Conservation (phyloP, 1,140 invertebrate genomes). For the Agrypnia vestita region DNA sequence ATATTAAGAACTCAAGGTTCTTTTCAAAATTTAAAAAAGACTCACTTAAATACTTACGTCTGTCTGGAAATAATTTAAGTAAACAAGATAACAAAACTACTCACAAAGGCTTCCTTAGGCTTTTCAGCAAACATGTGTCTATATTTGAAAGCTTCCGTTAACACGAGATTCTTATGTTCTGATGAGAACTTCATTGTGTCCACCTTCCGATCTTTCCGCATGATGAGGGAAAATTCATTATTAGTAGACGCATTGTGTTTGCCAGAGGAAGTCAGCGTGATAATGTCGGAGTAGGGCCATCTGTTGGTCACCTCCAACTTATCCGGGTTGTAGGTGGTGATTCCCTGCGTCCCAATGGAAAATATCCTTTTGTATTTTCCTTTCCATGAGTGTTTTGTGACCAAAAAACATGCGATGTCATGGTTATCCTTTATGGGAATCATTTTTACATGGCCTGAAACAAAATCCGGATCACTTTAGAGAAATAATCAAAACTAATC, state of each 20-base stretch:
- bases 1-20: too few relatives aligned
- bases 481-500: neutral
- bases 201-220: constrained; percentile 92
- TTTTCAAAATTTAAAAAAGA: too few relatives aligned
- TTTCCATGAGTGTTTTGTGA: constrained; percentile 97
- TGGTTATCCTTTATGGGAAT: constrained; percentile 90
- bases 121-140: constrained; percentile 86
- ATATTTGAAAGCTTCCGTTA: constrained; percentile 92
- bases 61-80: too few relatives aligned
- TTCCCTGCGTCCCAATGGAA: constrained; percentile 94
- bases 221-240: constrained; percentile 88
- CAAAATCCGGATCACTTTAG: constrained; percentile 17
- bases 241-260: constrained; percentile 67
- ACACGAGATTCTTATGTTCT: constrained; percentile 92
- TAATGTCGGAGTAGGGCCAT: constrained; percentile 90
- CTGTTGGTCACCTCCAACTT: constrained; percentile 97
- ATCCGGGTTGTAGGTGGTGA: constrained; percentile 97
- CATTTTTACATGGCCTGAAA: constrained; percentile 78
- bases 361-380: constrained; percentile 99
- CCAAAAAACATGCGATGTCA: constrained; percentile 94
- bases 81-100: constrained; percentile 57
- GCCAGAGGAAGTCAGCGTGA: constrained; percentile 81
- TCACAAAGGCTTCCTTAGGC: constrained; percentile 82
- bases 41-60: too few relatives aligned
- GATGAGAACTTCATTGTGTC: constrained; percentile 98